A percentile compares a stretch with the other conserved stretches of the same genome.
phyloP scores from a whole-genome alignment of 1,140 invertebrate genomes.

The Drosophila kanapiae region DNA sequence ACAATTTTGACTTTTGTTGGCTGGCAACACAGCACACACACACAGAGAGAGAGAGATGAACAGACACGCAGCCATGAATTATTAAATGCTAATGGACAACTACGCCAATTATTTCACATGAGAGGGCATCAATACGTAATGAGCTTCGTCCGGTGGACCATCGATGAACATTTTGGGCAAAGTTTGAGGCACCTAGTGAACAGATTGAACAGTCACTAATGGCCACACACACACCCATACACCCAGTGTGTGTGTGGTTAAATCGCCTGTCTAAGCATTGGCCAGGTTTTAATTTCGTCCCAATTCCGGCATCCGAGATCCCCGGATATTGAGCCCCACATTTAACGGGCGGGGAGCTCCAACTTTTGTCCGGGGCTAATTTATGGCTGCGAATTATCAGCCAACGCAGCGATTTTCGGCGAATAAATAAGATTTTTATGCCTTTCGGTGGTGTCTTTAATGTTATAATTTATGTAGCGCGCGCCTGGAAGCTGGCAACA shows the following conservation, averaged over 20 bases:
- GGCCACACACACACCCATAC: background rate
- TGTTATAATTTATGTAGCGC: slow-evolving; percentile 74
- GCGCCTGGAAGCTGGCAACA: slow-evolving; percentile 51
- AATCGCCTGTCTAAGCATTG: slow-evolving; percentile 33
- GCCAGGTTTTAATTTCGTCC: slow-evolving; percentile 70
- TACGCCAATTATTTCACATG: slow-evolving; percentile 78
- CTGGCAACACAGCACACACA: slow-evolving; percentile 12
- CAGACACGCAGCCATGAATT: slow-evolving; percentile 61
- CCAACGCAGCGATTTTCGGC: slow-evolving; percentile 69
- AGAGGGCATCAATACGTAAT: slow-evolving; percentile 75
- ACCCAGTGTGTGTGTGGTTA: slow-evolving; percentile 12
- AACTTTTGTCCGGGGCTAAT: slow-evolving; percentile 59
- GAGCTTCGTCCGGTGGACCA: slow-evolving; percentile 47
- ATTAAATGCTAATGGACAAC: slow-evolving; percentile 74
- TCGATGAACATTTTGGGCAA: slow-evolving; percentile 21
- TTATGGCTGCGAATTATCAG: slow-evolving; percentile 71
- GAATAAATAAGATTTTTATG: slow-evolving; percentile 69
- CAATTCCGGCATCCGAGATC: slow-evolving; percentile 7
- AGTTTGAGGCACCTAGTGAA: slow-evolving; percentile 54
- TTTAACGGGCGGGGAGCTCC: slow-evolving; percentile 16
- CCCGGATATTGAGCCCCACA: slow-evolving; percentile 15
- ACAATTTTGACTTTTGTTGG: slow-evolving; percentile 34
- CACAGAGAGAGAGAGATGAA: background rate
- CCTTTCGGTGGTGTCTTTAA: slow-evolving; percentile 60
- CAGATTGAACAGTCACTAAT: slow-evolving; percentile 58